Evolutionary conservation across 2,797 vertebrate species (phyloP), one percentile per base, ranked within the genome.

Genomic region (Thalassophryne amazonica): DNA sequence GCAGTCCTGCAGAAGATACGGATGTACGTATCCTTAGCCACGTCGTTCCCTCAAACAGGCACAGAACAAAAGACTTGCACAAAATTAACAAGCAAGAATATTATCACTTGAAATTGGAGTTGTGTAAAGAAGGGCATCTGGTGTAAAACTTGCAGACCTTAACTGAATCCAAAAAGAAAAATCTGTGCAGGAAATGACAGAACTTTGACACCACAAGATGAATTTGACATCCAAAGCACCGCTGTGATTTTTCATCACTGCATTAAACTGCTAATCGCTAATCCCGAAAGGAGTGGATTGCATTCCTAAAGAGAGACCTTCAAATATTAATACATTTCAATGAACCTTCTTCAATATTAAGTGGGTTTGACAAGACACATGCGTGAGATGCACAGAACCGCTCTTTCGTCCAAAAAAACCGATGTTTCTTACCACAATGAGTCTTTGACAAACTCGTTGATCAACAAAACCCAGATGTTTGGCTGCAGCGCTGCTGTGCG

Each of bases 311-410:
- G 9, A 8, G 20, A 7, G 29, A 1, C 20, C 2, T 19, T 47
- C 1, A 28, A 37, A 60, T 21, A 49, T 32, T 9, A 19, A 45
- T 15, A 24, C 29, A 24, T 52, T 24, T 41, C 20, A 35, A 7
- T 33, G 6, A 53, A 36, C 38, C 50, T 43, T 11, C 6, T 16
- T 24, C 27, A 51, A 9, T 11, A 2, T 12, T 30, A 21, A 36
- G 33, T 43, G 39, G 72, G 56, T 22, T 25, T 64, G 57, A 77
- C 31, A 48, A 66, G 50, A 48, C 58, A 58, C 30, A 61, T 67
- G 74, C 47, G 70, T 45, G 38, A 69, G 46, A 65, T 25, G 25
- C 55, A 29, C 50, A 37, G 25, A 67, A 2, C 52, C 53, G 30
- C 33, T 7, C 33, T 32, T 60, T 70, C 72, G 64, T 68, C 51